Evolutionary conservation across 2,888 invertebrate genomes (phyloP), one percentile per base, ranked within the genome.

Genomic region (Caenorhabditis plicata): DNA sequence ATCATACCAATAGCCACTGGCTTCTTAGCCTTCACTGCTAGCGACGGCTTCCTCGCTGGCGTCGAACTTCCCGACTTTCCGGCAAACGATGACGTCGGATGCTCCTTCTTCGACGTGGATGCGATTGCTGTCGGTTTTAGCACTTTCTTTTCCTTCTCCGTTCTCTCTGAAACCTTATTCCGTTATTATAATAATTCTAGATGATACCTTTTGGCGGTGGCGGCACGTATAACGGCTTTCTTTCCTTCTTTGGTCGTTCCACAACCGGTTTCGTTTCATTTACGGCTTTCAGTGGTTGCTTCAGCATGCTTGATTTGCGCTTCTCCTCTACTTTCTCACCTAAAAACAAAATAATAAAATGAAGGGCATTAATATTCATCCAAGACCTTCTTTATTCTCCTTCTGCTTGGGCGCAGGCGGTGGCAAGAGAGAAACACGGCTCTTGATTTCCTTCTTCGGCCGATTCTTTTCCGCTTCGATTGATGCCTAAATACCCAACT

Each of bases 371-470:
- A 46, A 5, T 11, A n/a, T 15, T n/a, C 5, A 25, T 15, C 4
- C 26, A 15, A 23, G 17, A 48, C 56, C 56, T 48, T 56, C 62
- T 45, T 58, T 55, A 44, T 67, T 67, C 41, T 67, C 63, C 44
- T 63, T 63, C 29, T 67, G 45, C 41, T 57, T 43, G 32, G 65
- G 55, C 26, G 64, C 47, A 2, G 69, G 60, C 13, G 66, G 63
- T 9, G 64, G 64, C 32, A 65, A 48, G 13, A 70, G 44, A 17
- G 61, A 56, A 26, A 70, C 67, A 35, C 67, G 43, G 33, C 64
- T 57, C 82, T 92, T 92, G 29, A 92, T 88, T 81, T 92, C 91
- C 82, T 89, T 90, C 68, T 81, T 82, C 9, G 73, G 69, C 32
- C 85, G 85, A 75, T 87, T 87, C 71, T 86, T 87, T 57, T 83